Evolutionary conservation across 2,888 invertebrate genomes (phyloP), one percentile per base, ranked within the genome.

Genomic region (Standfussiana lucernea): DNA sequence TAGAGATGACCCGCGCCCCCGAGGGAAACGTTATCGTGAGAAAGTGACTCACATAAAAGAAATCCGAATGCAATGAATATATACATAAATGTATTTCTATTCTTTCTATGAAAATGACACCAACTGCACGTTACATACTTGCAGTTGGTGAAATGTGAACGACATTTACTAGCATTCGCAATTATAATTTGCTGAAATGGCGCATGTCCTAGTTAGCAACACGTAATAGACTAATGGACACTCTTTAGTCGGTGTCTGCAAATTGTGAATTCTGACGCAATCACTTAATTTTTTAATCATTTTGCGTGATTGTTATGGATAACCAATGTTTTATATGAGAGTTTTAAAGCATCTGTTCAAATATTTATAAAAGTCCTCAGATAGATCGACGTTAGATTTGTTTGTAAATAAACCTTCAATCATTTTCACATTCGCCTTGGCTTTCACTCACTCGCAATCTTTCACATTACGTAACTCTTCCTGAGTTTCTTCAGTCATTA

Each of bases 1-100:
- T 85, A 86, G 85, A 90, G 90, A 90, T 90, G 91, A 91, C 91
- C 89, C 76, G 80, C 72, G 88, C 88, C 88, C 89, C 84, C 77
- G 68, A 86, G 90, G 87, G 86, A 89, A 84, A 89, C 81, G 75
- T 86, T 90, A 91, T 89, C 91, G 89, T 90, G 90, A 87, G 91
- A 92, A 92, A 91, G 83, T 89, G 86, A 79, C 84, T 82, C 68
- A 80, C 65, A 82, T 75, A 84, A 79, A 84, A 83, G 59, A 79
- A 82, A 80, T 78, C 68, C 69, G 70, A 80, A 68, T 47, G 66
- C 67, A 77, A 78, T 75, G 64, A 28, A 75, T 68, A 75, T 62
- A n/a, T n/a, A n/a, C n/a, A n/a, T n/a, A n/a, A n/a, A n/a, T n/a
- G n/a, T n/a, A 71, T 79, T 42, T 56, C 40, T 78, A 35, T 77